Percentiles rank a stretch among this genome's conserved stretches.
Conservation (phyloP, 1,140 invertebrate genomes). For the Aphaenogaster ashmeadi region DNA sequence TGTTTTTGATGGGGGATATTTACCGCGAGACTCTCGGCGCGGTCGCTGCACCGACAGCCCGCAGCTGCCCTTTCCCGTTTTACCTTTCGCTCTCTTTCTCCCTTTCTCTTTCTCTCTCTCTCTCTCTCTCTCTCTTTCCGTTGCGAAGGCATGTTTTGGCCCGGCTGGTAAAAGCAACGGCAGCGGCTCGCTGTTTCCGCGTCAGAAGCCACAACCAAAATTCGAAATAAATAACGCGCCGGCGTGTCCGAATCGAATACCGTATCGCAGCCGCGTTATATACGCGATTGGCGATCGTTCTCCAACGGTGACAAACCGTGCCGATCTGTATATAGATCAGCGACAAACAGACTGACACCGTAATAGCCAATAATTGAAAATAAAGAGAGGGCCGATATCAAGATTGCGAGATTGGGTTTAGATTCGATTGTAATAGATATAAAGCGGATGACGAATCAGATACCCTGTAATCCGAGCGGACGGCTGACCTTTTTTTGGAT, state of each 20-base stretch:
- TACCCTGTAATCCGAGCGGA: not conserved
- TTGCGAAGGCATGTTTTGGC: conserved; percentile 5
- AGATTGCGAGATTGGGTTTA: conserved; percentile 11
- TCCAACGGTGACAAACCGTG: not conserved
- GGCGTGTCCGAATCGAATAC: conserved; percentile 29
- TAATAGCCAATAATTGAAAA: conserved; percentile 56
- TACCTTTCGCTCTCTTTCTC: not conserved
- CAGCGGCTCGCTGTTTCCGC: conserved; percentile 28
- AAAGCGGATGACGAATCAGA: not conserved
- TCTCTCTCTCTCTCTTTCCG: not conserved
- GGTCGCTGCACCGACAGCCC: not conserved
- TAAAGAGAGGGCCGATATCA: conserved; percentile 32
- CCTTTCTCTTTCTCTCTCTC: not conserved
- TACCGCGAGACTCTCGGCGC: not conserved
- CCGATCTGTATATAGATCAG: not conserved
- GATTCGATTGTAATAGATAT: conserved; percentile 30
- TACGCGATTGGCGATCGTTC: not conserved
- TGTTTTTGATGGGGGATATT: conserved; percentile 54
- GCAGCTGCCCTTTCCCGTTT: conserved; percentile 26
- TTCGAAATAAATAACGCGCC: conserved; percentile 55
- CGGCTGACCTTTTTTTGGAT: not conserved
- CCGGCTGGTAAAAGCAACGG: conserved; percentile 28
- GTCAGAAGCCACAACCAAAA: conserved; percentile 45
- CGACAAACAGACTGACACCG: conserved; percentile 18
- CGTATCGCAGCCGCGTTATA: conserved; percentile 20